phyloP scores from a whole-genome alignment of 2,797 vertebrate species.

The Clangula hyemalis region DNA sequence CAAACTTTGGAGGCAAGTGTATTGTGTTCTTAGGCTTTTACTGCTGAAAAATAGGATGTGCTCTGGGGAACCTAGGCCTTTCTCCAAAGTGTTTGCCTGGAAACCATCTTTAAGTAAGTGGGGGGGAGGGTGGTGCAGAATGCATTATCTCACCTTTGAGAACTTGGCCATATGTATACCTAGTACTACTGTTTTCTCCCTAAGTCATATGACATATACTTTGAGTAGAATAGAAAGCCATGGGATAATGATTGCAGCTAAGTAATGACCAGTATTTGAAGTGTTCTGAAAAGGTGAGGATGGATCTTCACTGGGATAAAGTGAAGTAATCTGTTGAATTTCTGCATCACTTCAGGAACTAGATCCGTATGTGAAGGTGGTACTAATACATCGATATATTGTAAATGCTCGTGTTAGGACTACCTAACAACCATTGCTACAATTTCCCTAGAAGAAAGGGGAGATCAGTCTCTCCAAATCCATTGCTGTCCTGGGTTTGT shows the following conservation, averaged over 20 bases:
- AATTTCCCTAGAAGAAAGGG: neutral
- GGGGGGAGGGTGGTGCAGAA: neutral
- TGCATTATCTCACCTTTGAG: neutral
- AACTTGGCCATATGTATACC: neutral
- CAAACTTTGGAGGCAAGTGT: neutral
- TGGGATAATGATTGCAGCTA: neutral
- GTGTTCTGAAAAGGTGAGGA: neutral
- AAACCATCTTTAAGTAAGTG: neutral
- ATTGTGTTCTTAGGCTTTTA: neutral
- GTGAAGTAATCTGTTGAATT: neutral
- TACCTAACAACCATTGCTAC: neutral
- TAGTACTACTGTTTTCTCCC: neutral
- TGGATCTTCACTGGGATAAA: neutral
- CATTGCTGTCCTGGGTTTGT: neutral
- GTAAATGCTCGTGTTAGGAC: neutral
- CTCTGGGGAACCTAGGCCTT: neutral
- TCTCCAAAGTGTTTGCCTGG: neutral
- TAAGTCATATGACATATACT: accelerated
- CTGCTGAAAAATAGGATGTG: neutral
- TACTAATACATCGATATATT: neutral
- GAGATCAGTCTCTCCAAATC: neutral
- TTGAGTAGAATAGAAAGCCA: neutral
- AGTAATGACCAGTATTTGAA: neutral
- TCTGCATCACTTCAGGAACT: neutral
- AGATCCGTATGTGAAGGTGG: neutral